Evolutionary conservation across 2,888 invertebrate genomes (phyloP).

Genomic region (Pegoplata infirma): DNA sequence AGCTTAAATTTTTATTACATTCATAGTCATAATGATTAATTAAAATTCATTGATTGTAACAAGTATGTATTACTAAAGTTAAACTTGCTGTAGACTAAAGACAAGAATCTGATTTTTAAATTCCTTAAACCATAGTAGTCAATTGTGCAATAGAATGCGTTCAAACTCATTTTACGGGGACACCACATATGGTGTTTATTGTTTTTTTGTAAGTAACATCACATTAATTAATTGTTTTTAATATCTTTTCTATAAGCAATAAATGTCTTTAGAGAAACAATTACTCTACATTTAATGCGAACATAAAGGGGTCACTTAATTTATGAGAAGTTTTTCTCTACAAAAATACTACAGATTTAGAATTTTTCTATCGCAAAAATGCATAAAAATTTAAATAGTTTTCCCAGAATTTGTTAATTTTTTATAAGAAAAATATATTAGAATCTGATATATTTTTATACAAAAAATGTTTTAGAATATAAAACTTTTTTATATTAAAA

Average conservation of each 20-base stretch:
- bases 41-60: slow-evolving; percentile 52
- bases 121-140: neutral
- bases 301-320: too few species aligned
- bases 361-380: too few species aligned
- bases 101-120: slow-evolving; percentile 8
- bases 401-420: too few species aligned
- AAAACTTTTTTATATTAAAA: too few species aligned
- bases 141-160: neutral
- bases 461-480: too few species aligned
- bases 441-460: too few species aligned
- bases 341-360: too few species aligned
- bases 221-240: neutral
- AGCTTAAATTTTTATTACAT: slow-evolving; percentile 5
- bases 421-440: too few species aligned
- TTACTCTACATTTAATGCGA: neutral
- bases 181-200: neutral
- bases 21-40: slow-evolving; percentile 38
- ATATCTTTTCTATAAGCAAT: neutral
- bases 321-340: too few species aligned
- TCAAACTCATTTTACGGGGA: neutral
- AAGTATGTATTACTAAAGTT: slow-evolving; percentile 39
- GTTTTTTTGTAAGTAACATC: neutral
- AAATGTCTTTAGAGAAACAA: neutral
- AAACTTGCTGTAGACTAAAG: slow-evolving; percentile 39
- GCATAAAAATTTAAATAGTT: too few species aligned